A percentile compares a stretch with the other conserved stretches of the same genome.
Conservation (phyloP, 2,113 vertebrate species). For the Cottus gobio region DNA sequence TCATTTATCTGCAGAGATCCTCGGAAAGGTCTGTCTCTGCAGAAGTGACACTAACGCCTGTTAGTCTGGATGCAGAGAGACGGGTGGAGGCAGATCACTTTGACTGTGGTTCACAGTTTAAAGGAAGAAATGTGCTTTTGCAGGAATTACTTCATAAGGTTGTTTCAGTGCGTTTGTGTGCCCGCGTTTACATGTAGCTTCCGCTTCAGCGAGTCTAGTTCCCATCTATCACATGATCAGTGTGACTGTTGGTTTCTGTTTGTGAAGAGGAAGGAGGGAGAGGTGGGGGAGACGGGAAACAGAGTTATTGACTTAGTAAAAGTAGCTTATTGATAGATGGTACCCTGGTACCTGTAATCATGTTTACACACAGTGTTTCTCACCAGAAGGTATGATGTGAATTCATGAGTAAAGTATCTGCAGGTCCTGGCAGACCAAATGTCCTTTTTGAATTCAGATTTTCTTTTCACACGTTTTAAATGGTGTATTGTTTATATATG, state of each 20-base stretch:
- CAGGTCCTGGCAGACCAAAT: neutral
- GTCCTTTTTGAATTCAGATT: too few species aligned
- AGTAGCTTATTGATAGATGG: neutral
- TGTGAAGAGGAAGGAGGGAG: constrained; percentile 27
- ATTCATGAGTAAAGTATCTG: neutral
- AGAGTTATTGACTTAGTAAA: neutral
- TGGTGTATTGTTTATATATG: too few species aligned
- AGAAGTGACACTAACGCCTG: neutral
- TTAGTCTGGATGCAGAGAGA: neutral
- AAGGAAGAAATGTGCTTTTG: neutral
- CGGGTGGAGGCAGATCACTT: neutral
- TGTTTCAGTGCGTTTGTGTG: neutral
- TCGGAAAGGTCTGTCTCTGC: neutral
- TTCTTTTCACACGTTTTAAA: too few species aligned
- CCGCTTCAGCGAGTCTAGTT: constrained; percentile 18
- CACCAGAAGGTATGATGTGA: neutral
- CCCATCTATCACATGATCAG: constrained; percentile 9
- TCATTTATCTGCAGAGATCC: neutral
- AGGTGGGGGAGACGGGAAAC: neutral
- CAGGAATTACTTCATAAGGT: neutral
- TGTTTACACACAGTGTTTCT: neutral
- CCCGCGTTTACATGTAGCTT: neutral
- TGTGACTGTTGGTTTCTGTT: neutral
- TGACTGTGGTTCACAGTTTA: neutral
- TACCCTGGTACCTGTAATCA: neutral